These are phyloP conservation scores for Corythornis leucogaster DNA, from an alignment of 2,797 vertebrate species.

Conservation along the genomic window DNA sequence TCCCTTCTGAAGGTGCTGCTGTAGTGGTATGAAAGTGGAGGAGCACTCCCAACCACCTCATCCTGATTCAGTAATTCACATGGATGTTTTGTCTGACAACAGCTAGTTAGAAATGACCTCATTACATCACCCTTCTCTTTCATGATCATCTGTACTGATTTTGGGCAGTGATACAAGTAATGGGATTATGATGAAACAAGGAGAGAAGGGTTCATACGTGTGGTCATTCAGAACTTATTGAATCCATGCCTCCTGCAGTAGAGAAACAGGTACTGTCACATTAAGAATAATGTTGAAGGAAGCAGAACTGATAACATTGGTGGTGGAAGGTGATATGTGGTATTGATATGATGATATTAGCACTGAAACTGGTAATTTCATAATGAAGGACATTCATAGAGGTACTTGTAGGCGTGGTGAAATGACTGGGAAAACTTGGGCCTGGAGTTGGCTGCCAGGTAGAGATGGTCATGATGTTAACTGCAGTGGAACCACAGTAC, in stretches of 20 bases:
- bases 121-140: not conserved
- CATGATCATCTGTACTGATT: not conserved
- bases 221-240: not conserved
- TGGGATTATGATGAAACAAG: not conserved
- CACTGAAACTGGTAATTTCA: not conserved
- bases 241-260: not conserved
- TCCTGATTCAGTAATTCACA: not conserved
- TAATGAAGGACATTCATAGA: not conserved
- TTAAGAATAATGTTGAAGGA: not conserved
- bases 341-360: not conserved
- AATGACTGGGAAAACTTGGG: not conserved
- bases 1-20: not conserved
- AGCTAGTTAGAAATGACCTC: not conserved
- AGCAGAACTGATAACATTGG: not conserved
- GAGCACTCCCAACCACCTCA: rapidly evolving
- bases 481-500: not conserved
- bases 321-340: not conserved
- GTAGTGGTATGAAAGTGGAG: not conserved
- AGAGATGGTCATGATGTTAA: not conserved
- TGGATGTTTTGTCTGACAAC: not conserved
- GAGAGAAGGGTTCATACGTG: not conserved
- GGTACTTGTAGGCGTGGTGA: not conserved
- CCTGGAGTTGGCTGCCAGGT: not conserved
- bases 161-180: not conserved
- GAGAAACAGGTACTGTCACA: not conserved